A percentile compares a stretch with the other conserved stretches of the same genome.
Evolutionary conservation across 2,113 vertebrate species (phyloP).

Genomic region (Aspidoscelis tigris): DNA sequence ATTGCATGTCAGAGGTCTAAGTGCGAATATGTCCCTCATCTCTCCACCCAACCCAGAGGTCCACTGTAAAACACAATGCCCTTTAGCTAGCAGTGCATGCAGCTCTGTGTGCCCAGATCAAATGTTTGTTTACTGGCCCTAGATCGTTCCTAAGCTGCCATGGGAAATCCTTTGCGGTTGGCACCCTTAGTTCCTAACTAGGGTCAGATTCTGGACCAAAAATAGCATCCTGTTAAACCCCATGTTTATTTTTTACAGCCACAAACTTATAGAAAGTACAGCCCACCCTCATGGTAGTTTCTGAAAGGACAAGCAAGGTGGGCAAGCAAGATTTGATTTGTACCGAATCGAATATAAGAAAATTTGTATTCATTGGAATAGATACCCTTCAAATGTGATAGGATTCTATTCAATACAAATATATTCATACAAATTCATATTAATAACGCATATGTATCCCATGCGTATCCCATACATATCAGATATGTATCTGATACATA

Average conservation of each 20-base stretch:
- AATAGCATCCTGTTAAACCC: fast-evolving
- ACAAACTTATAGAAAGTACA: conserved; percentile 30
- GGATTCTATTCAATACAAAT: no score
- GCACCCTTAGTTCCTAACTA: neutral
- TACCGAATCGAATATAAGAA: no score
- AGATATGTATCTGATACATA: no score
- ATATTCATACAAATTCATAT: no score
- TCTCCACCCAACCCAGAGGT: neutral
- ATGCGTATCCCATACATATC: neutral
- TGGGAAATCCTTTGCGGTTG: no score
- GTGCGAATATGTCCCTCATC: no score
- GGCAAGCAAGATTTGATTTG: neutral
- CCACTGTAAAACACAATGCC: conserved; percentile 13
- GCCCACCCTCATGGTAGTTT: conserved; percentile 50
- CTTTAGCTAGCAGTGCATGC: neutral
- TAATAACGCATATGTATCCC: no score
- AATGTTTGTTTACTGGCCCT: neutral
- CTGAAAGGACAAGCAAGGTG: conserved; percentile 52
- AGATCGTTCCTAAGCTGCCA: neutral
- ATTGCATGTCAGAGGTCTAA: no score
- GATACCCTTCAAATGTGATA: no score
- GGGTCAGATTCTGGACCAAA: neutral
- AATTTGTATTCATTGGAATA: no score
- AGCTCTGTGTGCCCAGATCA: neutral
- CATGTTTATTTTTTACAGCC: conserved; percentile 42